Evolutionary conservation across 2,888 invertebrate species (phyloP), one percentile per base, ranked within the genome.

Genomic region (Fabriciana adippe): DNA sequence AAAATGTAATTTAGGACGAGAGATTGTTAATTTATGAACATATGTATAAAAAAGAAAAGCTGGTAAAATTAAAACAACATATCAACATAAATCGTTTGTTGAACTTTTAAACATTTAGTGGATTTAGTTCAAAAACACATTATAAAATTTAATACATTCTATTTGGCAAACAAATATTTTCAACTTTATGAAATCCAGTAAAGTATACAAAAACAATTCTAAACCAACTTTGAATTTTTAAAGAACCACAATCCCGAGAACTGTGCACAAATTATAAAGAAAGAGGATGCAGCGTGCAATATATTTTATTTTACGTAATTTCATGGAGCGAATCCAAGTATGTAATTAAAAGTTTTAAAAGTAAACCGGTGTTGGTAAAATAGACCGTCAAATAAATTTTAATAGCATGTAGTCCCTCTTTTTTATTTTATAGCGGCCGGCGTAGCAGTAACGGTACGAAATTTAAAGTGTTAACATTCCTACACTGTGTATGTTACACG

Each of bases 281-380:
- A 66, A 35, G 15, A 60, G 66, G 66, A 60, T 59, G 65, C 53
- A 66, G 35, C 35, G 54, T 60, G 48, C 51, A 60, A 66, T 66
- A 66, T 50, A 65, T 67, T 65, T 70, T 67, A 65, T 62, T 67
- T 64, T 56, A 62, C 65, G 62, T 65, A 54, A 67, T 70, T 70
- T 67, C 61, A 70, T 67, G 67, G 70, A 67, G 62, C 51, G 55
- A 67, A 57, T 70, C 65, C 67, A 70, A 70, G 67, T 70, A 70
- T 68, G 70, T 70, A 70, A 70, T 70, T 67, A 70, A 70, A 70
- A 70, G 64, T 70, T 70, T 67, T 70, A 69, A 70, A 65, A 70
- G 67, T 62, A 59, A 65, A 70, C 67, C 47, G 70, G 65, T 70
- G 70, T 67, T 67, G 61, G 70, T 67, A 65, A 70, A 70, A 70